Evolutionary conservation across 2,797 vertebrate genomes (phyloP).

Genomic region (Spinus olivaceus): DNA sequence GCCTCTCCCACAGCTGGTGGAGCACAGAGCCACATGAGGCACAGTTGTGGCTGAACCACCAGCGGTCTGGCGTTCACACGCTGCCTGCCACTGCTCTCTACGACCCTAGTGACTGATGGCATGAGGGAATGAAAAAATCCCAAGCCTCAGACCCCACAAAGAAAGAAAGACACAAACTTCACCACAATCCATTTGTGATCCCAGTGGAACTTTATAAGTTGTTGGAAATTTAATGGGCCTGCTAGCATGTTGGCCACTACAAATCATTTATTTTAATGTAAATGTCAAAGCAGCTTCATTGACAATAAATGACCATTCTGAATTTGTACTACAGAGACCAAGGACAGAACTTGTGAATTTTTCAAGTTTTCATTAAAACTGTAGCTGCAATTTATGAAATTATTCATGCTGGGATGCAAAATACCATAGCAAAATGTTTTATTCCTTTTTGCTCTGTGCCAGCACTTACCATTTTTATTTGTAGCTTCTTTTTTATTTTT

Average conservation of each 20-base stretch:
- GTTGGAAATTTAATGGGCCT: not conserved
- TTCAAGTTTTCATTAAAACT: not conserved
- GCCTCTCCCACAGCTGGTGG: not conserved
- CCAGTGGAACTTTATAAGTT: not conserved
- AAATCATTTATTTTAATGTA: not conserved
- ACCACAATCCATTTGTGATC: not conserved
- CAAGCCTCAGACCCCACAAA: not conserved
- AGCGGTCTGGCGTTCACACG: fast-evolving
- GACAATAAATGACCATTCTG: not conserved
- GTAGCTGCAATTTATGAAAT: not conserved
- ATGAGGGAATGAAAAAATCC: not conserved
- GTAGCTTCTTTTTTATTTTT: not conserved
- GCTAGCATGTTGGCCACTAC: not conserved
- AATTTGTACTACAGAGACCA: not conserved
- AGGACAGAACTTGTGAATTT: not conserved
- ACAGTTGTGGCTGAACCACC: not conserved
- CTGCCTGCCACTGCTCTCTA: not conserved
- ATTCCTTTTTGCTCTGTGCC: not conserved
- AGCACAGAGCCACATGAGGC: not conserved
- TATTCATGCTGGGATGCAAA: not conserved
- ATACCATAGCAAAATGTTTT: not conserved
- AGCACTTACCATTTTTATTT: not conserved
- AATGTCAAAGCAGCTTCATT: not conserved
- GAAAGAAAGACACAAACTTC: not conserved
- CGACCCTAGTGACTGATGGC: not conserved